These are phyloP conservation scores for Calidris pugnax DNA, from an alignment of 2,113 vertebrate genomes.

Conservation along the genomic window DNA sequence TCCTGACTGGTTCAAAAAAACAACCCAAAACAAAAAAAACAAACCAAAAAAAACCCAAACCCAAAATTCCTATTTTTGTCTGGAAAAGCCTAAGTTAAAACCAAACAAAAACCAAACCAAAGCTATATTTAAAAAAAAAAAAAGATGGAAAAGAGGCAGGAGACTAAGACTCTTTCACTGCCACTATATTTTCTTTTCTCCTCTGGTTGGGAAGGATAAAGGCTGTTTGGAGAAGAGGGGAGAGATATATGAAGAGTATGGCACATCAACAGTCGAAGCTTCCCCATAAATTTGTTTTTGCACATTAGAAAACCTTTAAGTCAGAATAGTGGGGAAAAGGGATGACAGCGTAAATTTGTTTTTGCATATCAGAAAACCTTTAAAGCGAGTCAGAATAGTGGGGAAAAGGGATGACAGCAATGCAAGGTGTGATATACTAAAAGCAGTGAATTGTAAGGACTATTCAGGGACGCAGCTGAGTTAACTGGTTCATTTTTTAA, in stretches of 20 bases:
- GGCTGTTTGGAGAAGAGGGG: not conserved
- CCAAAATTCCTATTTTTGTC: not conserved
- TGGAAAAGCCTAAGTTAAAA: not conserved
- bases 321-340: not conserved
- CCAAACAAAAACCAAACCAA: not conserved
- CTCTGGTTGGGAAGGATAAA: not conserved
- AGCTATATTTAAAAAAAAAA: not conserved
- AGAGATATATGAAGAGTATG: not conserved
- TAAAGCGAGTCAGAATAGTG: not conserved
- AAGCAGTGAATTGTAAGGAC: not conserved
- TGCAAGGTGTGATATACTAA: not conserved
- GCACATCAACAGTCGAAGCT: not conserved
- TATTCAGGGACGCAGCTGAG: not conserved
- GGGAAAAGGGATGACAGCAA: not conserved
- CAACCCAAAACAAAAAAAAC: not conserved
- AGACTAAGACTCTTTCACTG: not conserved
- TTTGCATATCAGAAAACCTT: not conserved
- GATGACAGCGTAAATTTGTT: not conserved
- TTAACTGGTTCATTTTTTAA: not conserved
- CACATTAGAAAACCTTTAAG: not conserved
- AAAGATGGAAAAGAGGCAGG: accelerated
- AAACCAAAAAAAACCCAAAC: not conserved
- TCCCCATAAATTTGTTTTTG: not conserved
- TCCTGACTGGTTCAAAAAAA: not conserved
- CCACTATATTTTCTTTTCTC: not conserved